Evolutionary conservation across 1,140 invertebrate species (phyloP).

Genomic region (Philotrypesis tridentata): DNA sequence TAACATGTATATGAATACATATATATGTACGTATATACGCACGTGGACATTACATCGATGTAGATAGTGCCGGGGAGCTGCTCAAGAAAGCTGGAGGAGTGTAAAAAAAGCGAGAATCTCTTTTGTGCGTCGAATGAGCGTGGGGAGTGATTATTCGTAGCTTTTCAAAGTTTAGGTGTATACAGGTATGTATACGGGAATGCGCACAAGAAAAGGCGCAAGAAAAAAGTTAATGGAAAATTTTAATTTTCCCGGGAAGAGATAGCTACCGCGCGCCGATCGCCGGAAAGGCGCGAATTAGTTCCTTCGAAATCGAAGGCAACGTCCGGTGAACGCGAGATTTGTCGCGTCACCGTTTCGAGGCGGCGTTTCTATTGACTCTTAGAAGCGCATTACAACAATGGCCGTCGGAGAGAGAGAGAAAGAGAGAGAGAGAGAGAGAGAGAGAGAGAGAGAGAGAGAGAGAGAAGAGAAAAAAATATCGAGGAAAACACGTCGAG

Average conservation of each 20-base stretch:
- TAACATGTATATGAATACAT: too few species aligned
- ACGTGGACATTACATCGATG: background rate
- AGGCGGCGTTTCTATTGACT: slow-evolving; percentile 40
- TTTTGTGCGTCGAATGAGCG: too few species aligned
- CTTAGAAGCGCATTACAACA: slow-evolving; percentile 39
- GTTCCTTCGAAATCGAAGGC: slow-evolving; percentile 62
- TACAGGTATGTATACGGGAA: too few species aligned
- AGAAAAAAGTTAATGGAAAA: too few species aligned
- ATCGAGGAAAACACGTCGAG: too few species aligned
- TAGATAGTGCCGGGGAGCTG: background rate
- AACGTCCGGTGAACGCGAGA: slow-evolving; percentile 48
- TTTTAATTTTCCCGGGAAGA: slow-evolving; percentile 6
- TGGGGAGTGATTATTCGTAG: too few species aligned
- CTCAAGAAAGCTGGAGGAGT: background rate
- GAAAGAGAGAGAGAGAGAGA: background rate
- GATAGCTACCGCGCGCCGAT: too few species aligned
- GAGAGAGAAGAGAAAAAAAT: too few species aligned
- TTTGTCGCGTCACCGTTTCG: slow-evolving; percentile 28
- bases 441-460: too few species aligned
- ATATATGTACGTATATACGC: background rate
- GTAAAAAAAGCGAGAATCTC: background rate
- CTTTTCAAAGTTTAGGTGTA: too few species aligned
- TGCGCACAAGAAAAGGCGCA: too few species aligned
- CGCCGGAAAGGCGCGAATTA: slow-evolving; percentile 61
- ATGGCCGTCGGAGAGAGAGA: slow-evolving; percentile 28